Evolutionary conservation across 2,797 vertebrate species (phyloP).

Genomic region (Clamator glandarius): DNA sequence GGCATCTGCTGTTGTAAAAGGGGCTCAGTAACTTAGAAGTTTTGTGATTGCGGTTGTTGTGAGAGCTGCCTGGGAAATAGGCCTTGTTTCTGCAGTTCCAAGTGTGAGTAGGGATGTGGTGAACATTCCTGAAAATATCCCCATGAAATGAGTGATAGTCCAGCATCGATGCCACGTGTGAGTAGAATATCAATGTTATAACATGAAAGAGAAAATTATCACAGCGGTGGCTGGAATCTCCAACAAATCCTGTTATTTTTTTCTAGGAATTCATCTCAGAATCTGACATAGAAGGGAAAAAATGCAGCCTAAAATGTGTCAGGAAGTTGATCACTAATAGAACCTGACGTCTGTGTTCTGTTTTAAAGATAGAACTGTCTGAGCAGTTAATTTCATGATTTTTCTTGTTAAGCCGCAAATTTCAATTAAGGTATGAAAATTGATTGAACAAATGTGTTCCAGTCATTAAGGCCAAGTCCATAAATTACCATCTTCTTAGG

Average conservation of each 20-base stretch:
- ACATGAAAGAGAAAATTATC: background rate
- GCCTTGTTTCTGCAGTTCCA: background rate
- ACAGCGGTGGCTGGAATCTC: background rate
- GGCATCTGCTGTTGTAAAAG: background rate
- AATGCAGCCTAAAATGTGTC: slow-evolving; percentile 5
- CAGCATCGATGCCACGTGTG: background rate
- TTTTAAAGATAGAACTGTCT: slow-evolving; percentile 24
- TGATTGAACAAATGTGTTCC: slow-evolving; percentile 61
- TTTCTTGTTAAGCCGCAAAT: slow-evolving; percentile 50
- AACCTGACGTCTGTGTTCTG: background rate
- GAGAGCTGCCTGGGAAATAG: background rate
- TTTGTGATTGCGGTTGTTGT: background rate
- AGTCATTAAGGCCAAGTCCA: slow-evolving; percentile 61
- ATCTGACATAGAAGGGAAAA: background rate
- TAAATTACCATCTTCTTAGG: slow-evolving; percentile 74
- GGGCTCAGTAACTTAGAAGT: background rate
- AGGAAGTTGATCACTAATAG: slow-evolving; percentile 36
- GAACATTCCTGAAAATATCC: background rate
- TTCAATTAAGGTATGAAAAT: slow-evolving; percentile 63
- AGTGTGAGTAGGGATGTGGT: background rate
- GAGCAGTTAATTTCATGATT: slow-evolving; percentile 33
- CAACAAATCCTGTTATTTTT: slow-evolving; percentile 2
- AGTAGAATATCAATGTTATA: background rate
- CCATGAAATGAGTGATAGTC: background rate
- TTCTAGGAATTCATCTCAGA: background rate